Evolutionary conservation across 2,797 vertebrate species (phyloP), one percentile per base, ranked within the genome.

Genomic region (Hoplostethus atlanticus): DNA sequence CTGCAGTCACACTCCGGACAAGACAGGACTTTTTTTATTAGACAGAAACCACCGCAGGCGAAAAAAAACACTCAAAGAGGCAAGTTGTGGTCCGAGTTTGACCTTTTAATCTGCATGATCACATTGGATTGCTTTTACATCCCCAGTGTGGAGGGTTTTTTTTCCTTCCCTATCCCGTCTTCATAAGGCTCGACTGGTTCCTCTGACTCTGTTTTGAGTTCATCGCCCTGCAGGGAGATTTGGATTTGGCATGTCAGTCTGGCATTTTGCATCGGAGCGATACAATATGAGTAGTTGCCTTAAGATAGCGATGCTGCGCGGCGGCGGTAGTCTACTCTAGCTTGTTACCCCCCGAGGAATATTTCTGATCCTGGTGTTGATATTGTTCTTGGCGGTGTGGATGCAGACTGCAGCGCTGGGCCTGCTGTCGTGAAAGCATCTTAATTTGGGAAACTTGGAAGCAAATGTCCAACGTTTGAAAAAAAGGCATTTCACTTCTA

Each of bases 31-130:
- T 21, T 21, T 86, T 73, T 82, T 84, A 83, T 76, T 90, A 80
- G 86, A 83, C 71, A 87, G 21, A 79, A 80, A 60, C 81, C 63
- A 72, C 71, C 64, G 13, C 74, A 73, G 81, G 79, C 63, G 64
- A 84, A 80, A 88, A 55, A 82, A 82, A 82, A 69, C 74, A 65
- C 76, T 73, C 58, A 81, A 77, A 87, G 85, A 93, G 92, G 92
- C 90, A 92, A 89, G 92, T 93, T 88, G 77, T n/a, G 72, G 77
- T 74, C 72, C 53, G 56, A 68, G 57, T 91, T 82, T 89, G 80
- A 79, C 77, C 83, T 84, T 84, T 80, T 73, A 71, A 87, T 83
- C 73, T 90, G 90, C 89, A 91, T 92, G 91, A 84, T 77, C 67
- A 55, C 38, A 54, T 62, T 76, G 72, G 75, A 61, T 73, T 70